Evolutionary conservation across 2,888 invertebrate species (phyloP), one percentile per base, ranked within the genome.

Genomic region (Andrena bucephala): DNA sequence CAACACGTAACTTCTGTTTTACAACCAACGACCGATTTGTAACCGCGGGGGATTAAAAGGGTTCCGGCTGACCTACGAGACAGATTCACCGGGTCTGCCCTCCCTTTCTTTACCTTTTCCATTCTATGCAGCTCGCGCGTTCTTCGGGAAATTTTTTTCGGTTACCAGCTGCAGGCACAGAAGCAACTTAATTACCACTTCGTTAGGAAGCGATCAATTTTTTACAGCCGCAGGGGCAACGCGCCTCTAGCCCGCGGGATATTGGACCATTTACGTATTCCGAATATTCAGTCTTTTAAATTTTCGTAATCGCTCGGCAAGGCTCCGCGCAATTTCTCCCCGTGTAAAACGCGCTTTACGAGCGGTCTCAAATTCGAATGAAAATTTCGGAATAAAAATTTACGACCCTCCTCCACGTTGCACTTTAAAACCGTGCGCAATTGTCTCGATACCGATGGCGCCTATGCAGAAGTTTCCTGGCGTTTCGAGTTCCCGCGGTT

Each of bases 301-400:
- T 69, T 69, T 57, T 65, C 69, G 42, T 54, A 27, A 75, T 67
- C 60, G 69, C 10, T 16, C 36, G 79, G 36, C 27, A 29, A 50
- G 65, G 48, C 52, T 16, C 57, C 33, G 13, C 54, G 33, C 33
- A 65, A 63, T 57, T 70, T 50, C n/a, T 2, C 24, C 27, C 13
- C 20, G 27, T 52, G 52, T 24, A 59, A 31, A 54, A 33, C 48
- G 8, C 31, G 16, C 20, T 67, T 75, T 68, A 54, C 54, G 75
- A 78, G 63, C 33, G 33, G 33, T 20, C 52, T 78, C 29, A 16
- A 68, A 67, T 62, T 36, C 29, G 10, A 36, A 29, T 27, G 24
- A 68, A 69, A 78, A 74, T 33, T 7, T 48, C 29, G 48, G 52
- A 76, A 69, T 63, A 69, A 69, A 78, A 79, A 36, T 36, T 73